Evolutionary conservation across 1,140 invertebrate genomes (phyloP).

Genomic region (Radopholus similis): DNA sequence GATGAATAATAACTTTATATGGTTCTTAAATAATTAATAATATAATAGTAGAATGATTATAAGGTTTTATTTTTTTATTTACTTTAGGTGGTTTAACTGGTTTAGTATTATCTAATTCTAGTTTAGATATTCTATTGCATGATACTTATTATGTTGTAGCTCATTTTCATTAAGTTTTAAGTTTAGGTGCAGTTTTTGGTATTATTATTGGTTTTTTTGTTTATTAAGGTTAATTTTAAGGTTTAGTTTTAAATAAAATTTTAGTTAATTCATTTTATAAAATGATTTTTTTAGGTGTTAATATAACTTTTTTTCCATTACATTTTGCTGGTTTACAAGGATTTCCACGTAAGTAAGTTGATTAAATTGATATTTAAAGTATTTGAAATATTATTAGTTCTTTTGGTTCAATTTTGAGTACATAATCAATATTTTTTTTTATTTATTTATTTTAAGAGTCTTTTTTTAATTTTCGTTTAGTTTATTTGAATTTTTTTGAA

Average conservation of each 20-base stretch:
- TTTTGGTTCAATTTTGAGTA: not conserved
- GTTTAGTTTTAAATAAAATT: slow-evolving; percentile 64
- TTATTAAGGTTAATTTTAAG: slow-evolving; percentile 69
- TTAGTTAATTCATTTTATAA: slow-evolving; percentile 62
- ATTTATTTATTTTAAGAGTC: not conserved
- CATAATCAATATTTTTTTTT: not conserved
- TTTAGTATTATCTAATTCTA: slow-evolving; percentile 70
- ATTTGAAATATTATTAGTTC: not conserved
- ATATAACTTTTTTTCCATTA: slow-evolving; percentile 74
- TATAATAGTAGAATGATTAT: no score
- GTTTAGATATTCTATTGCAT: slow-evolving; percentile 71
- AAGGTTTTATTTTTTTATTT: slow-evolving; percentile 73
- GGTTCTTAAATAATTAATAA: slow-evolving; percentile 64
- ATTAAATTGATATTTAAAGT: slow-evolving; percentile 66
- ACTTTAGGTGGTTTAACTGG: slow-evolving; percentile 63
- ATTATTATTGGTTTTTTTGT: slow-evolving; percentile 70
- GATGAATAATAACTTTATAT: slow-evolving; percentile 61
- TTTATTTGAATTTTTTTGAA: no score
- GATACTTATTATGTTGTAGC: slow-evolving; percentile 75
- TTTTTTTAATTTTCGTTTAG: no score
- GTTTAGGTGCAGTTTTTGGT: slow-evolving; percentile 67
- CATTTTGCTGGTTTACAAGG: slow-evolving; percentile 73
- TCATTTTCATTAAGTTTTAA: slow-evolving; percentile 70
- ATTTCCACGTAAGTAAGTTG: slow-evolving; percentile 72
- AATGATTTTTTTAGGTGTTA: slow-evolving; percentile 70